phyloP scores from a whole-genome alignment of 1,140 invertebrate genomes.

The Lepidurus packardi region DNA sequence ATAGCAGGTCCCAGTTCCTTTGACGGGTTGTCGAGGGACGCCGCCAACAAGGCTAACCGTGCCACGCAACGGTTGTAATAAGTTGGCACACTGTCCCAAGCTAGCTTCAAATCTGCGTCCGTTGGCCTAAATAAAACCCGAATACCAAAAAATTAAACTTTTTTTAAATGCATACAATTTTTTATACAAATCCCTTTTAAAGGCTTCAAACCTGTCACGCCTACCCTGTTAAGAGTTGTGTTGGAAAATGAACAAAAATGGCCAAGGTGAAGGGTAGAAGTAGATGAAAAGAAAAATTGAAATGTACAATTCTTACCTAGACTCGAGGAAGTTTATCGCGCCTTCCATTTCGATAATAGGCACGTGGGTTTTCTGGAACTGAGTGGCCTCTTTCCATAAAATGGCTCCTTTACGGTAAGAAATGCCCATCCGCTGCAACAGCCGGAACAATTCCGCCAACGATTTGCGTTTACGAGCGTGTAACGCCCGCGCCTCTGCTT shows the following conservation, averaged over 20 bases:
- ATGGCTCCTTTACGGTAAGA: conserved; percentile 67
- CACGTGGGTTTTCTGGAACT: conserved; percentile 1
- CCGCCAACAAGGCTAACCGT: conserved; percentile 59
- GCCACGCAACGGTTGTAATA: conserved; percentile 70
- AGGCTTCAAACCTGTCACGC: conserved; percentile 37
- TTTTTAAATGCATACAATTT: too few species aligned
- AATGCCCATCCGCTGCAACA: conserved; percentile 62
- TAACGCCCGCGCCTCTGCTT: conserved; percentile 62
- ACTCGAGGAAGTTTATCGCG: not conserved
- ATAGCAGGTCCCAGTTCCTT: conserved; percentile 72
- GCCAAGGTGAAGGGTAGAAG: not conserved
- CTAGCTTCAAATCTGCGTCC: conserved; percentile 39
- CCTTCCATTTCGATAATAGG: conserved; percentile 29
- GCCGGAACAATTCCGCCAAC: conserved; percentile 75
- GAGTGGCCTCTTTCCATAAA: conserved; percentile 35
- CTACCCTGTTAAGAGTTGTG: conserved; percentile 50
- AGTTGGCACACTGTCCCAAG: conserved; percentile 67
- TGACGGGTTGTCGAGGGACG: conserved; percentile 57
- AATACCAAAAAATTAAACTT: too few species aligned
- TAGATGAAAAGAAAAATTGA: not conserved
- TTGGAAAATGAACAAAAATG: conserved; percentile 39
- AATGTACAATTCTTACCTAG: too few species aligned
- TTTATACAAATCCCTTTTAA: too few species aligned
- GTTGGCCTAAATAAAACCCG: conserved; percentile 24
- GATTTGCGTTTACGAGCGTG: conserved; percentile 75